Conservation (phyloP, 2,113 vertebrate species). For the Clupea harengus region DNA sequence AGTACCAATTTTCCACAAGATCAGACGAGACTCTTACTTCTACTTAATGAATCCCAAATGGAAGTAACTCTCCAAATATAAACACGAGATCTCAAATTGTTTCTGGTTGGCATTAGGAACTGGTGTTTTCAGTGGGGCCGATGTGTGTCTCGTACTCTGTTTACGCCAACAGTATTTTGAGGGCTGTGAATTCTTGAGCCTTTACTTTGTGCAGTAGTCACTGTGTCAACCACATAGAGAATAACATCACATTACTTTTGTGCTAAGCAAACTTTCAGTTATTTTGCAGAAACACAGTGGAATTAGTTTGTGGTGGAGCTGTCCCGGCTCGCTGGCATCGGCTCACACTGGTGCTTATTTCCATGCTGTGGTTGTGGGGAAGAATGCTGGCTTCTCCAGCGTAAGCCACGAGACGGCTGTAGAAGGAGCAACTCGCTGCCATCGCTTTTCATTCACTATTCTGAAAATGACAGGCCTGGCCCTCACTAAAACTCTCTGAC, state of each 20-base stretch:
- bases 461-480: background rate
- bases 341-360: constrained; percentile 22
- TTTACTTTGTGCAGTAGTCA: background rate
- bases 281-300: constrained; percentile 49
- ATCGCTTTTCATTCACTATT: constrained; percentile 30
- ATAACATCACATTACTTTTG: background rate
- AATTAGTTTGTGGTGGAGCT: constrained; percentile 52
- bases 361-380: constrained; percentile 39
- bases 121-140: background rate
- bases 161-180: background rate
- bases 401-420: constrained; percentile 42
- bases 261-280: background rate
- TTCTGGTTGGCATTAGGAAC: background rate
- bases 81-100: background rate
- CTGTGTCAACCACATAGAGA: background rate
- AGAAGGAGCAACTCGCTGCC: constrained; percentile 34
- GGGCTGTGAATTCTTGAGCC: background rate
- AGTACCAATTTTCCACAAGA: background rate
- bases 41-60: background rate
- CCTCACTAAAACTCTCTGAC: background rate
- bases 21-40: background rate
- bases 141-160: background rate
- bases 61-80: background rate
- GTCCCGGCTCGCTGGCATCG: constrained; percentile 51
- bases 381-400: constrained; percentile 47